Percentiles rank a stretch among this genome's conserved stretches.
Conservation (phyloP, 2,113 vertebrate genomes). For the Varanus komodoensis region DNA sequence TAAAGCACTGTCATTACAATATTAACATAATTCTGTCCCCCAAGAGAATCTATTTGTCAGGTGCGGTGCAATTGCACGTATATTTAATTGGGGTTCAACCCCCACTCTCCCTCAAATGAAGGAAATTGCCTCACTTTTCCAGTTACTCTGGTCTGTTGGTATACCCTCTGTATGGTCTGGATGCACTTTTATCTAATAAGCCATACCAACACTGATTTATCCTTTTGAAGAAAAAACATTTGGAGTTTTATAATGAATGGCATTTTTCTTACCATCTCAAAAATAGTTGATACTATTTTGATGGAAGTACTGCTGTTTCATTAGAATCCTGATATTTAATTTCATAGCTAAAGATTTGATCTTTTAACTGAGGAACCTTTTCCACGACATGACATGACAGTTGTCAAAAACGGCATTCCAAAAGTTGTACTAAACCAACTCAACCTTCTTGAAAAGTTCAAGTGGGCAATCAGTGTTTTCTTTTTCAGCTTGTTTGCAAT, state of each 20-base stretch:
- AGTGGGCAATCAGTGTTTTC: slow-evolving; percentile 61
- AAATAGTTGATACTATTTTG: slow-evolving; percentile 57
- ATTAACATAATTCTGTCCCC: slow-evolving; percentile 77
- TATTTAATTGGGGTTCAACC: slow-evolving; percentile 63
- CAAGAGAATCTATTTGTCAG: slow-evolving; percentile 65
- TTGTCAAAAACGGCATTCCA: slow-evolving; percentile 24
- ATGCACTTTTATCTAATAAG: slow-evolving; percentile 13
- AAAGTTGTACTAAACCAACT: slow-evolving; percentile 1
- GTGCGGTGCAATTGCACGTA: slow-evolving; percentile 65
- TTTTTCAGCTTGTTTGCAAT: slow-evolving; percentile 27
- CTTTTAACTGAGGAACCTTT: slow-evolving; percentile 11
- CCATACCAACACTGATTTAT: slow-evolving; percentile 40
- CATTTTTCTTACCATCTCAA: slow-evolving; percentile 40
- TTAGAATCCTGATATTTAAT: neutral
- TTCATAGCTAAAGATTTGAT: neutral
- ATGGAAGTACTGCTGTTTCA: slow-evolving; percentile 55
- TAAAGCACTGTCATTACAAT: slow-evolving; percentile 67
- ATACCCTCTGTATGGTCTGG: neutral
- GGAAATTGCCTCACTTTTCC: slow-evolving; percentile 57
- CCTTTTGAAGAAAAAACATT: slow-evolving; percentile 39
- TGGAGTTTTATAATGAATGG: slow-evolving; percentile 61
- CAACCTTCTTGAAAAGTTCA: slow-evolving; percentile 58
- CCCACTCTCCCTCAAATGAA: slow-evolving; percentile 59
- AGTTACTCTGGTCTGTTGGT: neutral
- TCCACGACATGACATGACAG: rapidly evolving